Percentiles rank a stretch among this genome's conserved stretches.
Conservation (phyloP, 2,888 invertebrate genomes). For the Lithosia quadra region DNA sequence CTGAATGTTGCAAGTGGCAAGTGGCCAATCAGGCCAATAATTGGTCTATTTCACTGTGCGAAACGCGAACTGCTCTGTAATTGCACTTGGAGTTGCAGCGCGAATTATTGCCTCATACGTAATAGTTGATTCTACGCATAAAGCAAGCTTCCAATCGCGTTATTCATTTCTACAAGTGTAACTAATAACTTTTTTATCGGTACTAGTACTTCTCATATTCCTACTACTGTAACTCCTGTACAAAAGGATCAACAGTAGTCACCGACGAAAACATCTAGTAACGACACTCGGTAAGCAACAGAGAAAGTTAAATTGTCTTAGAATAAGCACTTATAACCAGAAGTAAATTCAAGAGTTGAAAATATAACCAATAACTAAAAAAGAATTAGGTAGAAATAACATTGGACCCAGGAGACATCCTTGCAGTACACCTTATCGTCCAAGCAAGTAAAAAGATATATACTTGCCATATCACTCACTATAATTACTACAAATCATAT, state of each 20-base stretch:
- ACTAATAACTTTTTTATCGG: background rate
- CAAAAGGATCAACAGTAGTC: too few relatives aligned
- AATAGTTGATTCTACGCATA: slow-evolving; percentile 39
- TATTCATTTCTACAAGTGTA: background rate
- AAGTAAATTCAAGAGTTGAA: too few relatives aligned
- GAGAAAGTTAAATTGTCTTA: too few relatives aligned
- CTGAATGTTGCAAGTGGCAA: slow-evolving; percentile 36
- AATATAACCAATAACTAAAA: too few relatives aligned
- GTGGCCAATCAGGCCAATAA: slow-evolving; percentile 41
- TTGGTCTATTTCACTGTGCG: slow-evolving; percentile 46
- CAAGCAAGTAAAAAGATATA: background rate
- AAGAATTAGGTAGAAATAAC: too few relatives aligned
- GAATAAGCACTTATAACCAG: too few relatives aligned
- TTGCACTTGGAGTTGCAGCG: slow-evolving; percentile 28
- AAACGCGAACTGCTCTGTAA: slow-evolving; percentile 40
- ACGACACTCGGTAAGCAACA: too few relatives aligned
- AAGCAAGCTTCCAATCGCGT: slow-evolving; percentile 33
- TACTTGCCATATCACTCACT: background rate
- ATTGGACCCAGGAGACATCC: background rate
- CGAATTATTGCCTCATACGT: slow-evolving; percentile 33
- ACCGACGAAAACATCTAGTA: too few relatives aligned
- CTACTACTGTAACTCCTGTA: too few relatives aligned
- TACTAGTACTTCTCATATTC: too few relatives aligned
- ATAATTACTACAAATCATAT: background rate
- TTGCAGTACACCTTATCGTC: background rate